Conservation (phyloP, 2,797 vertebrate genomes). For the Pseudochirops corinnae region DNA sequence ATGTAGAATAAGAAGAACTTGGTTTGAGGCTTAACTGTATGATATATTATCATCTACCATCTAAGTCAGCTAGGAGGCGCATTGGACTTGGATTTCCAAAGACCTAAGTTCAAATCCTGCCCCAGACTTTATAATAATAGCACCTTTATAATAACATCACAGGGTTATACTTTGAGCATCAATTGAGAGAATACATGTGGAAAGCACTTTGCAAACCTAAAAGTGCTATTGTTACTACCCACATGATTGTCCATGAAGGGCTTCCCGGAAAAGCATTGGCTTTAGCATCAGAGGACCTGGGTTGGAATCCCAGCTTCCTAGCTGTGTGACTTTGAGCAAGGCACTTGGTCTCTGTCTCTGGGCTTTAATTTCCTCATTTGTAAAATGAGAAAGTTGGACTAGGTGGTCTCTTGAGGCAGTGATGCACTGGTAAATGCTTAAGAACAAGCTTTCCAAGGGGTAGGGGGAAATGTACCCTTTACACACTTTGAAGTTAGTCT, state of each 20-base stretch:
- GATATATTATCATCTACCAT: neutral
- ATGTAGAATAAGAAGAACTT: neutral
- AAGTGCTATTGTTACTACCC: neutral
- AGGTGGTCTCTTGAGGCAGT: neutral
- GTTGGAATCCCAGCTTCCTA: neutral
- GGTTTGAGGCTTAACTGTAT: neutral
- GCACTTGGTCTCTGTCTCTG: neutral
- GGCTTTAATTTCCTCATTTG: neutral
- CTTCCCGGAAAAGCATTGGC: neutral
- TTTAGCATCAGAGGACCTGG: neutral
- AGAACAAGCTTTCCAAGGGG: neutral
- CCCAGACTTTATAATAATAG: neutral
- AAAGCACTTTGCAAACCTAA: neutral
- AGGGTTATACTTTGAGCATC: neutral
- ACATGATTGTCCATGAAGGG: neutral
- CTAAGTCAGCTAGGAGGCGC: neutral
- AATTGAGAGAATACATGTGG: neutral
- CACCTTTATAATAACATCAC: neutral
- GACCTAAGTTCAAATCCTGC: neutral
- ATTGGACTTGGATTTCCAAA: neutral
- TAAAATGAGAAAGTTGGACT: neutral
- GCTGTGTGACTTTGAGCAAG: neutral
- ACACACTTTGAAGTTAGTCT: neutral
- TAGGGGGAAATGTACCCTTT: neutral
- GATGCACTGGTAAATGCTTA: neutral